These are phyloP conservation scores for Sylvia atricapilla DNA, from an alignment of 2,113 vertebrate genomes.

Conservation along the genomic window DNA sequence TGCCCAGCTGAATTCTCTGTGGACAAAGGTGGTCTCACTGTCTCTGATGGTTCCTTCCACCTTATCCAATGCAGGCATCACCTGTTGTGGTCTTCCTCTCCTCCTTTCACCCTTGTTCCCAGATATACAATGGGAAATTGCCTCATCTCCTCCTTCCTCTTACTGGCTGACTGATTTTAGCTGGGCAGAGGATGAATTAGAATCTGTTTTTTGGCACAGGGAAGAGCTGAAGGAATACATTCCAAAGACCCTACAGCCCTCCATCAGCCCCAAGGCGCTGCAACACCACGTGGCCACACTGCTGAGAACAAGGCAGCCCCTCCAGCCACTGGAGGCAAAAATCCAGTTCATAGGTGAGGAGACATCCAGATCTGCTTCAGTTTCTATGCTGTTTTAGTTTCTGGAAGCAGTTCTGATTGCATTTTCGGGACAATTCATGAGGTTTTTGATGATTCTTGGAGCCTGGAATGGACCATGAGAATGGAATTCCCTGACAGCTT, in stretches of 20 bases:
- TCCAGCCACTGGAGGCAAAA: slow-evolving; percentile 78
- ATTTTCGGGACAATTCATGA: background rate
- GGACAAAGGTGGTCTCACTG: background rate
- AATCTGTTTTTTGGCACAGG: slow-evolving; percentile 64
- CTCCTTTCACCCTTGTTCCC: background rate
- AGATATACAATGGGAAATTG: background rate
- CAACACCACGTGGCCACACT: slow-evolving; percentile 41
- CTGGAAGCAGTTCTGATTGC: background rate
- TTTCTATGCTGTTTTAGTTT: background rate
- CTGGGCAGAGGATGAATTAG: background rate
- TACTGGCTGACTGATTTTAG: background rate
- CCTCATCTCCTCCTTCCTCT: background rate
- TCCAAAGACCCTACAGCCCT: slow-evolving; percentile 63
- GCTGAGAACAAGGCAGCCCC: slow-evolving; percentile 51
- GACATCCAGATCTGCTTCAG: background rate
- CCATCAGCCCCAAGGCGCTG: slow-evolving; percentile 51
- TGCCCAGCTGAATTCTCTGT: background rate
- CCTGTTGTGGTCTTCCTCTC: background rate
- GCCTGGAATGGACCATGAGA: background rate
- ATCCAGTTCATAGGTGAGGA: slow-evolving; percentile 83
- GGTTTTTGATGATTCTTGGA: background rate
- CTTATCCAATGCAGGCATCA: accelerated
- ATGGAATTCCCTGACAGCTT: background rate
- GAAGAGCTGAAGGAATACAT: slow-evolving; percentile 77
- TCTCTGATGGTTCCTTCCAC: background rate